phyloP scores from a whole-genome alignment of 1,140 invertebrate species.

The Trichogramma pretiosum region DNA sequence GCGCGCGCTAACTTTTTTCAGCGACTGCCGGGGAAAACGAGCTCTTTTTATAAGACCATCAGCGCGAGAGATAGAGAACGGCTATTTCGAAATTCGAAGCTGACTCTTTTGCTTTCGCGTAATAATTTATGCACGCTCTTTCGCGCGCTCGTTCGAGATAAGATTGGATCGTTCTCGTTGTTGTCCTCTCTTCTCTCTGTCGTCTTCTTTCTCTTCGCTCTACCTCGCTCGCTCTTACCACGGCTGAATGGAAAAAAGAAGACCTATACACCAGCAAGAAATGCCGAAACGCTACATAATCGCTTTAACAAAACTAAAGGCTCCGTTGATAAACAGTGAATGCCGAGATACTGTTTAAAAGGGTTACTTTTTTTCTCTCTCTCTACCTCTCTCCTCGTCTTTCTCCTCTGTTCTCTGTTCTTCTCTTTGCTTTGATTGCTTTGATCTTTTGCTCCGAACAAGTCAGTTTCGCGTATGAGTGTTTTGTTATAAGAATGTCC shows the following conservation, averaged over 20 bases:
- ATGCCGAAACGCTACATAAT: constrained; percentile 16
- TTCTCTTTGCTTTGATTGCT: no score
- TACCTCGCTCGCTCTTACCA: no score
- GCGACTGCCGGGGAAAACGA: constrained; percentile 7
- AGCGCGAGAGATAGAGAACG: no score
- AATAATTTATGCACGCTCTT: constrained; percentile 15
- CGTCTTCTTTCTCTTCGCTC: no score
- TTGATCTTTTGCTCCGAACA: no score
- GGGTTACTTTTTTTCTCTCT: constrained; percentile 2
- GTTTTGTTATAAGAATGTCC: no score
- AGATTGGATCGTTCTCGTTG: constrained; percentile 16
- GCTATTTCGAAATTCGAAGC: constrained; percentile 12
- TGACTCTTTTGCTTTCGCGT: background rate
- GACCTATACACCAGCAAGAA: no score
- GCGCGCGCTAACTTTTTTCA: constrained; percentile 26
- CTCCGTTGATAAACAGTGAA: constrained; percentile 19
- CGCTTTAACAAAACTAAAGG: constrained; percentile 18
- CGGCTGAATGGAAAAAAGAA: no score
- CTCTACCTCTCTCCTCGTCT: constrained; percentile 1
- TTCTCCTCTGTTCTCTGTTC: background rate
- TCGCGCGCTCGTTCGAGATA: constrained; percentile 11
- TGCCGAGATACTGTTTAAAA: constrained; percentile 17
- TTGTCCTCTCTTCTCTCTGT: no score
- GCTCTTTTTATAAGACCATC: constrained; percentile 1
- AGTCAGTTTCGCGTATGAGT: no score